A percentile compares a stretch with the other conserved stretches of the same genome.
Evolutionary conservation across 2,797 vertebrate species (phyloP).

Genomic region (Morelia viridis): DNA sequence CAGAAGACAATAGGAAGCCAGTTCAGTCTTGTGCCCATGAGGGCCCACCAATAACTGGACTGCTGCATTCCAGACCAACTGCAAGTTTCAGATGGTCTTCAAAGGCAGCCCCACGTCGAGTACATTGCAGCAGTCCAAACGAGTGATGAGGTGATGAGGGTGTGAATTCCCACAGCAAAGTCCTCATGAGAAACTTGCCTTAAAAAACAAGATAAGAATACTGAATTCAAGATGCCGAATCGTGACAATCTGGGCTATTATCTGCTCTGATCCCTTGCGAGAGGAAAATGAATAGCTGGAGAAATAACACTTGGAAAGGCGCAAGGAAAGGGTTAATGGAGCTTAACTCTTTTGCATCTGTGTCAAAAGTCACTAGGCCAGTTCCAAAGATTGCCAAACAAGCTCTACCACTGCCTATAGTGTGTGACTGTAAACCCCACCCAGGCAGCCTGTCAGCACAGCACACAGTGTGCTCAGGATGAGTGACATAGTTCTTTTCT

Average conservation of each 20-base stretch:
- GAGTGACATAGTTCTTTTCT: conserved; percentile 19
- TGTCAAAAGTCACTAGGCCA: conserved; percentile 21
- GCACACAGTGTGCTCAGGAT: background rate
- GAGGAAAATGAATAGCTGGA: background rate
- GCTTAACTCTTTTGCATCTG: background rate
- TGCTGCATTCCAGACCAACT: background rate
- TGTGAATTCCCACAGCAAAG: background rate
- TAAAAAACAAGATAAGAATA: background rate
- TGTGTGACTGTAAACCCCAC: conserved; percentile 18
- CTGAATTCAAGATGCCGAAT: background rate
- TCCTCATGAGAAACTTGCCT: background rate
- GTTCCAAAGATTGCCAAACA: conserved; percentile 13
- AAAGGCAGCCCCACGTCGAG: background rate
- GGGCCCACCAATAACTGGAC: background rate
- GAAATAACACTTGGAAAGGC: background rate
- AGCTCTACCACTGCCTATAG: background rate
- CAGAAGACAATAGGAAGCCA: background rate
- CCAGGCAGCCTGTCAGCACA: conserved; percentile 14
- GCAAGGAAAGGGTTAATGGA: background rate
- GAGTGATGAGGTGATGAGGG: background rate
- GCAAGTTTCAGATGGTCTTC: background rate
- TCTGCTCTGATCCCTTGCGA: background rate
- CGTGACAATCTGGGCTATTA: background rate
- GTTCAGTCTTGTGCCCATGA: background rate
- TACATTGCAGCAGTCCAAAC: background rate